Conservation (phyloP, 2,888 invertebrate species). For the Euclidia mi region DNA sequence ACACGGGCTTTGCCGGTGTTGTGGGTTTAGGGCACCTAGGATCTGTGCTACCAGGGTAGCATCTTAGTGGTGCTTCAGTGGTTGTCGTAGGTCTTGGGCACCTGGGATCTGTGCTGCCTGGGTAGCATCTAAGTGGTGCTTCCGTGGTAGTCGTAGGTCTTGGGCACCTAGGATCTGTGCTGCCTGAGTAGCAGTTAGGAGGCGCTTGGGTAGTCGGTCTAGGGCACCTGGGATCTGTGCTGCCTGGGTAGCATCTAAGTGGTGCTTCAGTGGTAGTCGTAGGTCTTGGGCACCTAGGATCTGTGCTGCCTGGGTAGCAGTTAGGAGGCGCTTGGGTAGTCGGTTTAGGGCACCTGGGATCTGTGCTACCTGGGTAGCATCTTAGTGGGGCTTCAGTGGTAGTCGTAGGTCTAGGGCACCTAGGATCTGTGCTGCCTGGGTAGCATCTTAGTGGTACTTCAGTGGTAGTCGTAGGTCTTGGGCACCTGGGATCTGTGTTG, state of each 20-base stretch:
- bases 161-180: no score
- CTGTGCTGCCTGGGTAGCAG: conserved; percentile 63
- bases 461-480: conserved; percentile 59
- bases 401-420: conserved; percentile 43
- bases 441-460: conserved; percentile 38
- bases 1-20: conserved; percentile 55
- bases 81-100: conserved; percentile 9
- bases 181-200: no score
- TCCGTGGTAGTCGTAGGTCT: no score
- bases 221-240: no score
- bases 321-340: conserved; percentile 55
- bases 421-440: conserved; percentile 42
- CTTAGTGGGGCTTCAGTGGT: conserved; percentile 42
- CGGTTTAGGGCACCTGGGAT: conserved; percentile 57
- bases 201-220: no score
- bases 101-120: conserved; percentile 60
- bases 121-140: conserved; percentile 49
- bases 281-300: conserved; percentile 32
- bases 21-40: conserved; percentile 67
- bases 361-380: conserved; percentile 59
- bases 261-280: no score
- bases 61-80: conserved; percentile 30
- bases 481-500: conserved; percentile 71
- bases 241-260: no score
- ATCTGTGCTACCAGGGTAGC: conserved; percentile 70